Conservation (phyloP, 2,888 invertebrate species). For the Mayetiola destructor region DNA sequence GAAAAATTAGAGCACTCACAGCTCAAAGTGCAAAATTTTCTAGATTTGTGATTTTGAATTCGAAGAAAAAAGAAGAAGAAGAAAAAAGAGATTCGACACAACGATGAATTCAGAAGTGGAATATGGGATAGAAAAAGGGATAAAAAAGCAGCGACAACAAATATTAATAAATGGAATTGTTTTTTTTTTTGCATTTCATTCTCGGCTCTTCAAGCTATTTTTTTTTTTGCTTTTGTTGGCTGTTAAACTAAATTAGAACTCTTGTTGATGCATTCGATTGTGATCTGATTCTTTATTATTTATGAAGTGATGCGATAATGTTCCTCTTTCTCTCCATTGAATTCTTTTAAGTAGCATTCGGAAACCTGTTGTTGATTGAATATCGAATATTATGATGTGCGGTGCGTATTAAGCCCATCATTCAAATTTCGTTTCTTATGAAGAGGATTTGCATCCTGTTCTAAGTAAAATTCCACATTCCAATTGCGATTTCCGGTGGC, state of each 20-base stretch:
- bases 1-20: conserved; percentile 6
- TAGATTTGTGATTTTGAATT: neutral
- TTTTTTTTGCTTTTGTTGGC: too few relatives aligned
- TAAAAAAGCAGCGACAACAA: neutral
- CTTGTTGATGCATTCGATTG: neutral
- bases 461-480: neutral
- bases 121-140: conserved; percentile 12
- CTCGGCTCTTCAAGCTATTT: too few relatives aligned
- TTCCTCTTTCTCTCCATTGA: neutral
- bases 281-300: too few relatives aligned
- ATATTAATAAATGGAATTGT: conserved; percentile 3
- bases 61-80: neutral
- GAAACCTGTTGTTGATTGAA: conserved; percentile 1
- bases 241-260: too few relatives aligned
- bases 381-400: too few relatives aligned
- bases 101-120: too few relatives aligned
- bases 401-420: neutral
- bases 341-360: neutral
- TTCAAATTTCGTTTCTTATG: neutral
- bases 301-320: conserved; percentile 4
- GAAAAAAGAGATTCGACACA: neutral
- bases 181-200: neutral
- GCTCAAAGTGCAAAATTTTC: conserved; percentile 5
- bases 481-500: neutral
- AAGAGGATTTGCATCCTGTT: neutral